These are phyloP conservation scores for Myotis planiceps DNA, from an alignment of 2,797 vertebrate genomes.

Conservation along the genomic window DNA sequence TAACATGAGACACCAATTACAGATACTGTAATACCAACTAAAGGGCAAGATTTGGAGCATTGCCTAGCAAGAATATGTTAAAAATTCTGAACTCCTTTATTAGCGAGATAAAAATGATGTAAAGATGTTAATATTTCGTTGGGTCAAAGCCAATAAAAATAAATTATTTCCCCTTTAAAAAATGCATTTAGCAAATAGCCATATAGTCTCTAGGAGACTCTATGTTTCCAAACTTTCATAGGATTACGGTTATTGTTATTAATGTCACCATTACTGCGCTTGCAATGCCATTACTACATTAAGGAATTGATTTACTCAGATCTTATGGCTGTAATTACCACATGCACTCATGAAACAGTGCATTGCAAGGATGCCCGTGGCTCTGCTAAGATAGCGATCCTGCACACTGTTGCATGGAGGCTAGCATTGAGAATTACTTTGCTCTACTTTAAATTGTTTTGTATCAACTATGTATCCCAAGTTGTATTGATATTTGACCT, in stretches of 20 bases:
- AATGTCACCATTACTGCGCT: slow-evolving; percentile 65
- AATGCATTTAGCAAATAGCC: slow-evolving; percentile 72
- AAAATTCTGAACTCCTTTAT: slow-evolving; percentile 83
- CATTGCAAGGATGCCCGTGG: neutral
- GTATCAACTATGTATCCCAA: neutral
- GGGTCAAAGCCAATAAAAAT: slow-evolving; percentile 70
- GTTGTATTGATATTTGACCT: slow-evolving; percentile 21
- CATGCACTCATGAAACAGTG: slow-evolving; percentile 33
- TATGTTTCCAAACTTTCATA: slow-evolving; percentile 65
- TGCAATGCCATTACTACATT: slow-evolving; percentile 35
- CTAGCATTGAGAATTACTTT: neutral
- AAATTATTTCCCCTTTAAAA: slow-evolving; percentile 74
- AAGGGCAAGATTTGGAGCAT: slow-evolving; percentile 86
- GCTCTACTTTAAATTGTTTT: slow-evolving; percentile 47
- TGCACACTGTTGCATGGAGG: neutral
- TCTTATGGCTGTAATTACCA: slow-evolving; percentile 64
- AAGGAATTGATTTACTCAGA: slow-evolving; percentile 73
- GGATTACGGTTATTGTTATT: slow-evolving; percentile 70
- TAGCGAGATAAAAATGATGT: slow-evolving; percentile 74
- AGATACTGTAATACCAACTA: slow-evolving; percentile 87
- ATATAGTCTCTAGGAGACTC: slow-evolving; percentile 59
- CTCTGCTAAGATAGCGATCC: neutral
- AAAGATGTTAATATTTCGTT: slow-evolving; percentile 62
- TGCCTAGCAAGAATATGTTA: slow-evolving; percentile 83
- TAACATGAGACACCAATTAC: slow-evolving; percentile 89